phyloP scores from a whole-genome alignment of 2,888 invertebrate species.

The Aporophyla lueneburgensis region DNA sequence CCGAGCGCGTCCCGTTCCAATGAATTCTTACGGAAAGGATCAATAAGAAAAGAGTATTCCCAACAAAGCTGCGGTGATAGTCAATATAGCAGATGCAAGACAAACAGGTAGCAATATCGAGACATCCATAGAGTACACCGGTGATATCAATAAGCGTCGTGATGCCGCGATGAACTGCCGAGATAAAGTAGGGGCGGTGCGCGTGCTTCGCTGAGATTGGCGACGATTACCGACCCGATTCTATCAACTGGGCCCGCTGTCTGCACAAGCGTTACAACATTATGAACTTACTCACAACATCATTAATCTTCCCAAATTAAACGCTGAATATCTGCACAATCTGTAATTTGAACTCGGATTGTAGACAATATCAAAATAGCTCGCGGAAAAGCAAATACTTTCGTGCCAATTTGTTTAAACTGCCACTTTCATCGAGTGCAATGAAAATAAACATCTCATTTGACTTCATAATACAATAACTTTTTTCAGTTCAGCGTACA shows the following conservation, averaged over 20 bases:
- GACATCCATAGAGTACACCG: conserved; percentile 77
- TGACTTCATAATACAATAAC: conserved; percentile 81
- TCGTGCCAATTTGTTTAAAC: conserved; percentile 73
- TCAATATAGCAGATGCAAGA: conserved; percentile 82
- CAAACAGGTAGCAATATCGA: conserved; percentile 86
- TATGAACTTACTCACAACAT: conserved; percentile 55
- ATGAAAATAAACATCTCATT: conserved; percentile 84
- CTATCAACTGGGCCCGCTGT: conserved; percentile 62
- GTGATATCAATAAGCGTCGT: conserved; percentile 80
- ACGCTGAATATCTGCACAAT: conserved; percentile 43
- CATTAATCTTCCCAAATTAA: conserved; percentile 65
- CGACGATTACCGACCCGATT: conserved; percentile 78
- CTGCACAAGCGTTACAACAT: conserved; percentile 41
- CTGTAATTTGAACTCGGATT: conserved; percentile 46
- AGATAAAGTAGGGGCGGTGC: conserved; percentile 73
- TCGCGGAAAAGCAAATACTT: conserved; percentile 72
- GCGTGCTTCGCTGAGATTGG: conserved; percentile 79
- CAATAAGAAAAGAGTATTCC: conserved; percentile 79
- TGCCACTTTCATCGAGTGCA: conserved; percentile 77
- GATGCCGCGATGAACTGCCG: conserved; percentile 70
- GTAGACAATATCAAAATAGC: conserved; percentile 65
- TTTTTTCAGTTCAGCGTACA: conserved; percentile 73
- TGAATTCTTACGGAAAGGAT: conserved; percentile 76
- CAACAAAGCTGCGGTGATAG: conserved; percentile 75
- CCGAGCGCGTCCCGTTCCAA: conserved; percentile 72